Conservation (phyloP, 2,888 invertebrate species). For the Drosophila subsilvestris region DNA sequence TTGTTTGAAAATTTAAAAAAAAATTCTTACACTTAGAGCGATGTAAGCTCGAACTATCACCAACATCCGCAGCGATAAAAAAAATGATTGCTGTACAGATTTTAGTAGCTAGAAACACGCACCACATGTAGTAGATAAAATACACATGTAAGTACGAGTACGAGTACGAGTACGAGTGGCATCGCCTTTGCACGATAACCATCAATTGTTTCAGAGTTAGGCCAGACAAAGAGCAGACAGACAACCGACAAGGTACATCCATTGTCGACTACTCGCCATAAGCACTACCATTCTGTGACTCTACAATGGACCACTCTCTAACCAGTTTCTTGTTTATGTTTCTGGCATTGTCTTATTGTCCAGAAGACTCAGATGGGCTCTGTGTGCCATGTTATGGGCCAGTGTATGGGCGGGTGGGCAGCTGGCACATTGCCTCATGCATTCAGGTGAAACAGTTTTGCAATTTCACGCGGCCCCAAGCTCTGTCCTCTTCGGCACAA, state of each 20-base stretch:
- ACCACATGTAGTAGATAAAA: too few relatives aligned
- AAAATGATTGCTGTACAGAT: too few relatives aligned
- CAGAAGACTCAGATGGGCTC: constrained; percentile 42
- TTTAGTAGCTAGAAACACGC: too few relatives aligned
- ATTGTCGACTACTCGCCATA: background rate
- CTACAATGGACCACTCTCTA: background rate
- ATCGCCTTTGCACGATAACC: background rate
- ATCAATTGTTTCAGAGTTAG: background rate
- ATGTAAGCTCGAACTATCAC: too few relatives aligned
- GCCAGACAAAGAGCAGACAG: background rate
- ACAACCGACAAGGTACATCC: background rate
- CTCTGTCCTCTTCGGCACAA: constrained; percentile 17
- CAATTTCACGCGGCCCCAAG: constrained; percentile 75
- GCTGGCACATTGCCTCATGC: constrained; percentile 56
- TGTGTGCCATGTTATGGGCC: constrained; percentile 8
- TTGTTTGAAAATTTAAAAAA: too few relatives aligned
- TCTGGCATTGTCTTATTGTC: constrained; percentile 53
- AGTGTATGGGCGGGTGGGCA: constrained; percentile 17
- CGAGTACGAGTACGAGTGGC: background rate
- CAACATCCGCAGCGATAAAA: too few relatives aligned
- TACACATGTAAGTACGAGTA: too few relatives aligned
- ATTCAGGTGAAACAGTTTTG: constrained; percentile 81
- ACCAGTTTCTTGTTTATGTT: constrained; percentile 28
- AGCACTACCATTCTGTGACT: background rate
- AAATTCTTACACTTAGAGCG: too few relatives aligned